Evolutionary conservation across 2,113 vertebrate genomes (phyloP).

Genomic region (Brachionichthys hirsutus): DNA sequence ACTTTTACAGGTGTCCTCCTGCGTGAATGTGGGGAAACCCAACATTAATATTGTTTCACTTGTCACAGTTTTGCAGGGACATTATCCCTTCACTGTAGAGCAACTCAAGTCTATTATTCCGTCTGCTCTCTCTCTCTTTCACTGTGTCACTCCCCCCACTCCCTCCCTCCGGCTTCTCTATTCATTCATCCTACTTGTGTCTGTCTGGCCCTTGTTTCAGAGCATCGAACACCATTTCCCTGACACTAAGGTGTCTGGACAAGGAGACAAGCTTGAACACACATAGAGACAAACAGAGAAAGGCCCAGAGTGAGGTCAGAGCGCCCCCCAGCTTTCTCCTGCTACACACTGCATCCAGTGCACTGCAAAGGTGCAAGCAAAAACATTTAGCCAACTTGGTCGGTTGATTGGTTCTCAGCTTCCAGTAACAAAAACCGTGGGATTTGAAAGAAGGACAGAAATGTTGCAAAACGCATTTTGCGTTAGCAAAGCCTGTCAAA

Average conservation of each 20-base stretch:
- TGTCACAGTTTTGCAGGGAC: constrained; percentile 66
- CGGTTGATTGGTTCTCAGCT: no score
- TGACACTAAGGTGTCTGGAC: constrained; percentile 75
- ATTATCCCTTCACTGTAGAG: constrained; percentile 56
- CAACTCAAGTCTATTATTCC: constrained; percentile 11
- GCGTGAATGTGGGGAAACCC: constrained; percentile 43
- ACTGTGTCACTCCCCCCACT: constrained; percentile 20
- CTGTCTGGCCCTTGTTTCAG: constrained; percentile 67
- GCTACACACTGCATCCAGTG: constrained; percentile 26
- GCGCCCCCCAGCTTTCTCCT: constrained; percentile 70
- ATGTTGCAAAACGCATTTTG: neutral
- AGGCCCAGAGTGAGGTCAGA: constrained; percentile 62
- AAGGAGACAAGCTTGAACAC: constrained; percentile 62
- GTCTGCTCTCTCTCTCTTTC: constrained; percentile 13
- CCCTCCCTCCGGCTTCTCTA: constrained; percentile 53
- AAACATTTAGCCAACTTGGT: constrained; percentile 11
- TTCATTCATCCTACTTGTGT: constrained; percentile 69
- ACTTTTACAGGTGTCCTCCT: constrained; percentile 45
- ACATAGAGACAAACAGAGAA: constrained; percentile 9
- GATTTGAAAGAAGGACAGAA: neutral
- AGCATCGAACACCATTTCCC: constrained; percentile 60
- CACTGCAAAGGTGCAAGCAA: constrained; percentile 3
- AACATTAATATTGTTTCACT: constrained; percentile 64
- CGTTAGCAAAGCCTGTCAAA: neutral
- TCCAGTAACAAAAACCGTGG: neutral